These are phyloP conservation scores for Aptenodytes patagonicus DNA, from an alignment of 2,113 vertebrate species.

Conservation along the genomic window DNA sequence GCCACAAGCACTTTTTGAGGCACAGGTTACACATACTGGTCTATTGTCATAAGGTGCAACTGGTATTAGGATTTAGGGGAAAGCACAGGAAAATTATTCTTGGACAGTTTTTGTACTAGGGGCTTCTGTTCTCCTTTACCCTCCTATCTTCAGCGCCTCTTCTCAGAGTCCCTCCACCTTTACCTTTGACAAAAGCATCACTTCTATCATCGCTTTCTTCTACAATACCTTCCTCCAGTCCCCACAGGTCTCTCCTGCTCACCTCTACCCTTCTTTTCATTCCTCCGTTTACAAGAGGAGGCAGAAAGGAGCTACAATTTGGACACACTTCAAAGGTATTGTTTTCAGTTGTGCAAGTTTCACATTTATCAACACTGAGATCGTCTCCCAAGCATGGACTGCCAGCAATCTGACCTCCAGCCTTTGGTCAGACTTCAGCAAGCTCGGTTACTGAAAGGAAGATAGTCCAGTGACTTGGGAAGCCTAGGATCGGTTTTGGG, in stretches of 20 bases:
- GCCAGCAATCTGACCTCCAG: background rate
- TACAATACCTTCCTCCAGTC: background rate
- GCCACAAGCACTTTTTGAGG: background rate
- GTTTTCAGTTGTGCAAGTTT: background rate
- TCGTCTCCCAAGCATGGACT: rapidly evolving
- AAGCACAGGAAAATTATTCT: background rate
- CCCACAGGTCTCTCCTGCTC: background rate
- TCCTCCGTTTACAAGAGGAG: rapidly evolving
- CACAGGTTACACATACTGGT: background rate
- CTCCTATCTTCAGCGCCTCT: background rate
- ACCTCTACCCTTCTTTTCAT: background rate
- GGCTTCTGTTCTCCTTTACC: background rate
- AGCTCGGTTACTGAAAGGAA: background rate
- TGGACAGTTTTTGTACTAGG: background rate
- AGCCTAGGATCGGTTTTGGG: background rate
- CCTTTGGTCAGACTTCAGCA: background rate
- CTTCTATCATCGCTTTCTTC: background rate
- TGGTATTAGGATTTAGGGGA: background rate
- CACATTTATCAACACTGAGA: rapidly evolving
- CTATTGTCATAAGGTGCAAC: background rate
- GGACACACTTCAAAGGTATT: background rate
- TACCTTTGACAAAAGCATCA: background rate
- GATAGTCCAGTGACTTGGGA: rapidly evolving
- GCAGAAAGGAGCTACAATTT: background rate
- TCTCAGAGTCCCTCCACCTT: background rate